Evolutionary conservation across 2,113 vertebrate species (phyloP).

Genomic region (Cairina moschata): DNA sequence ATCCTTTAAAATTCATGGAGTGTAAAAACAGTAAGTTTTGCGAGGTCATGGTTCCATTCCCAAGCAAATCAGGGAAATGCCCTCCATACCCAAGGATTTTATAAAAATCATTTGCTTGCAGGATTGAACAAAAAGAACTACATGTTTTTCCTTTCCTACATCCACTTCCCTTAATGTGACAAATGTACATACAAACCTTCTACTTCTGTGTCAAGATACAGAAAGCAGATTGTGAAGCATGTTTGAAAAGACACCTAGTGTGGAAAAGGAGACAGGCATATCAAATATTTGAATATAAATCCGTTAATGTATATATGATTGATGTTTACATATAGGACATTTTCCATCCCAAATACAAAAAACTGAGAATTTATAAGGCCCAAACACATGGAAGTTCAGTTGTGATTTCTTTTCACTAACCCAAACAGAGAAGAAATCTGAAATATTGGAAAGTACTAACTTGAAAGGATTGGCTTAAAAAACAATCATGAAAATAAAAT

Average conservation of each 20-base stretch:
- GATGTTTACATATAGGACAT: conserved; percentile 3
- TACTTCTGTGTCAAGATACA: background rate
- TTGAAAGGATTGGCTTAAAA: background rate
- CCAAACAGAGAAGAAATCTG: background rate
- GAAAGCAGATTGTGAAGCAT: background rate
- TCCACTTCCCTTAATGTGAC: background rate
- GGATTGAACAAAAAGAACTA: background rate
- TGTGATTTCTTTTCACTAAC: background rate
- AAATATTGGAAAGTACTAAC: background rate
- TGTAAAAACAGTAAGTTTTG: background rate
- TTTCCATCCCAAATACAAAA: background rate
- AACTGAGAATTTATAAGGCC: background rate
- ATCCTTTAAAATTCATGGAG: background rate
- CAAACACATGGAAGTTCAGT: background rate
- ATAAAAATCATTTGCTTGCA: background rate
- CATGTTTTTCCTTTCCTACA: background rate
- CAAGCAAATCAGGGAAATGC: background rate
- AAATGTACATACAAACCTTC: background rate
- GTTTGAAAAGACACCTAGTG: background rate
- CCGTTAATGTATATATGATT: background rate
- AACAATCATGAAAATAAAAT: background rate
- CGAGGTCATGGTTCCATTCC: background rate
- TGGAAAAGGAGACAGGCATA: background rate
- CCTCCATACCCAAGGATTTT: background rate
- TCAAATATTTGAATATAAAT: background rate